These are phyloP conservation scores for Ardeotis arabs DNA, from an alignment of 2,113 vertebrate species.

Conservation along the genomic window DNA sequence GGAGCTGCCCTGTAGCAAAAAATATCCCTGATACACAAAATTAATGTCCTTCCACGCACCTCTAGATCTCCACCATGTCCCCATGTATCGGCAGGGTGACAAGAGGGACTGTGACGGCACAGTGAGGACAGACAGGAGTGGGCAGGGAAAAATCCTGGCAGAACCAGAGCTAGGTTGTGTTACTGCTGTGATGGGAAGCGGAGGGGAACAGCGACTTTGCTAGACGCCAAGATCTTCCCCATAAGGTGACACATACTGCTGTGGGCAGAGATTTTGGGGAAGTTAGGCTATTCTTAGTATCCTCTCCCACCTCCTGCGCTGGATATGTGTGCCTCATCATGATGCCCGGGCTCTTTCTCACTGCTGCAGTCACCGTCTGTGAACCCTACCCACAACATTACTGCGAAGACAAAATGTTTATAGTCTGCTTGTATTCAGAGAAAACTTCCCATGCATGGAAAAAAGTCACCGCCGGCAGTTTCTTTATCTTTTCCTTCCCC, in stretches of 20 bases:
- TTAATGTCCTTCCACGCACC: not conserved
- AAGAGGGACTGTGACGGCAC: accelerated
- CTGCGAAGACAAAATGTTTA: not conserved
- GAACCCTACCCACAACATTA: not conserved
- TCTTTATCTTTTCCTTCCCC: not conserved
- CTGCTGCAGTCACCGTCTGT: not conserved
- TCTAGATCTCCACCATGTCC: not conserved
- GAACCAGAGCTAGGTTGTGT: not conserved
- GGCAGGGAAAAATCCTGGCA: not conserved
- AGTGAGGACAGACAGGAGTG: not conserved
- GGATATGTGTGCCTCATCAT: not conserved
- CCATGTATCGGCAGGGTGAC: not conserved
- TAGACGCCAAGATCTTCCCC: not conserved
- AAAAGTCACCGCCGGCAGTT: not conserved
- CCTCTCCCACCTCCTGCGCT: conserved; percentile 3
- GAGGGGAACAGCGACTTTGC: not conserved
- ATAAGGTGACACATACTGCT: not conserved
- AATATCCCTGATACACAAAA: not conserved
- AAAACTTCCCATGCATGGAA: not conserved
- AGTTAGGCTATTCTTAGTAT: conserved; percentile 8
- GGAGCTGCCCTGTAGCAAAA: not conserved
- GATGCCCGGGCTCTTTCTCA: not conserved
- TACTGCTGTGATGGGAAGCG: not conserved
- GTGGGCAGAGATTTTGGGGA: conserved; percentile 51
- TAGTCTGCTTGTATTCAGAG: not conserved